phyloP scores from a whole-genome alignment of 2,113 vertebrate genomes.

The Nibea albiflora region DNA sequence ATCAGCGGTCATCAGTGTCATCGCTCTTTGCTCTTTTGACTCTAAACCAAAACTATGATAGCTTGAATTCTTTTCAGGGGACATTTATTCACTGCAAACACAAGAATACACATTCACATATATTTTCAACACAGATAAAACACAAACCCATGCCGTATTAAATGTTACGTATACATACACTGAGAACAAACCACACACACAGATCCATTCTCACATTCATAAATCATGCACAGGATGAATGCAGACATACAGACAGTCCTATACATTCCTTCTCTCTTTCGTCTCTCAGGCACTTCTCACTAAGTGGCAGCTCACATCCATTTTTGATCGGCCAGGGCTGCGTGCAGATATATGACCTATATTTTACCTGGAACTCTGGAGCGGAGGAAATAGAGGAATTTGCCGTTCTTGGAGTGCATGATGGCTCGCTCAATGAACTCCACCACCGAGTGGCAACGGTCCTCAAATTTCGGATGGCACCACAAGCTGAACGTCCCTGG shows the following conservation, averaged over 20 bases:
- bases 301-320: slow-evolving; percentile 38
- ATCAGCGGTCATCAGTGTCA: no score
- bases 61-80: no score
- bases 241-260: slow-evolving; percentile 15
- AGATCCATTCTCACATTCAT: slow-evolving; percentile 27
- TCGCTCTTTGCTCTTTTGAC: no score
- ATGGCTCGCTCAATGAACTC: slow-evolving; percentile 98
- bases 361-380: slow-evolving; percentile 94
- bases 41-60: background rate
- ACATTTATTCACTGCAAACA: background rate
- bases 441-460: slow-evolving; percentile 97
- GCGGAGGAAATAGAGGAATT: slow-evolving; percentile 97
- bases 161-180: no score
- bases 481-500: slow-evolving; percentile 97
- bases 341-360: slow-evolving; percentile 10
- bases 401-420: slow-evolving; percentile 98
- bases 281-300: slow-evolving; percentile 22
- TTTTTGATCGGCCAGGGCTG: slow-evolving; percentile 33
- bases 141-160: background rate
- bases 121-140: no score
- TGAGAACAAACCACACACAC: background rate
- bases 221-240: slow-evolving; percentile 24
- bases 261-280: background rate
- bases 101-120: background rate
- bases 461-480: slow-evolving; percentile 99